Evolutionary conservation across 2,113 vertebrate genomes (phyloP).

Genomic region (Mormyrus iriodes): DNA sequence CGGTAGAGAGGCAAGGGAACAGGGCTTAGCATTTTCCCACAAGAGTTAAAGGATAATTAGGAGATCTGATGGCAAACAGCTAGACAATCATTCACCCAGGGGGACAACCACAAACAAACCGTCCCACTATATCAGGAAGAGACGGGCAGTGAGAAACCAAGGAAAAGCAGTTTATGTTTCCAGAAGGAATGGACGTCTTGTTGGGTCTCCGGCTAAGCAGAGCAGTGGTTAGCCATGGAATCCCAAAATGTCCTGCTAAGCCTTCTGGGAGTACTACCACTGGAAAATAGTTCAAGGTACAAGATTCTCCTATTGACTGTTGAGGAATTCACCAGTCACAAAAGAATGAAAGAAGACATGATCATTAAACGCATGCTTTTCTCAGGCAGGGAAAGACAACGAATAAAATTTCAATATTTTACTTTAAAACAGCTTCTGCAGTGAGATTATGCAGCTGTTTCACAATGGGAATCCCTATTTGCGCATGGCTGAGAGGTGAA

Average conservation of each 20-base stretch:
- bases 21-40: not conserved
- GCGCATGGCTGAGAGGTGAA: not conserved
- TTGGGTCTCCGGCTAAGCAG: not conserved
- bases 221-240: not conserved
- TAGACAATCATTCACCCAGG: not conserved
- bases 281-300: not conserved
- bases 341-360: not conserved
- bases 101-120: not conserved
- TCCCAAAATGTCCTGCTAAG: not conserved
- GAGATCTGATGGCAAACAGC: not conserved
- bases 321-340: not conserved
- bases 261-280: not conserved
- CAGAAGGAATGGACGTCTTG: not conserved
- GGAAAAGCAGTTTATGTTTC: not conserved
- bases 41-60: not conserved
- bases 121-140: not conserved
- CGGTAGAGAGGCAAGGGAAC: not conserved
- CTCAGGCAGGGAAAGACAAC: not conserved
- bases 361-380: not conserved
- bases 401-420: not conserved
- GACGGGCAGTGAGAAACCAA: not conserved
- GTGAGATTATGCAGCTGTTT: not conserved
- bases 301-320: not conserved
- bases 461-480: slow-evolving; percentile 6
- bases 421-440: not conserved